Evolutionary conservation across 2,113 vertebrate species (phyloP).

Genomic region (Myiagra hebetior): DNA sequence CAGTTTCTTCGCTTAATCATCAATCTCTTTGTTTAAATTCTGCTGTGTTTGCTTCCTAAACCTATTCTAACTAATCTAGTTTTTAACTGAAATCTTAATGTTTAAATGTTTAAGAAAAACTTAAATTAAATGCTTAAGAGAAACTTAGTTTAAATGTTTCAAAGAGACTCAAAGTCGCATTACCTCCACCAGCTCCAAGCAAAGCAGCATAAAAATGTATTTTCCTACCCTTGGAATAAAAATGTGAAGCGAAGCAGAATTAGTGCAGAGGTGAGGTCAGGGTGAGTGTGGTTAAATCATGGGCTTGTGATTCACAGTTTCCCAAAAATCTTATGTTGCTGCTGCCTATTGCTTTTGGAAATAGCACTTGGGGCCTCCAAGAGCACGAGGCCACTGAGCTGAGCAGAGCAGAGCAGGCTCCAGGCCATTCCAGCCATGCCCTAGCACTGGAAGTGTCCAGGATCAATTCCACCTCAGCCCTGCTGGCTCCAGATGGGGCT

Average conservation of each 20-base stretch:
- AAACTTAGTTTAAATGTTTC: too few relatives aligned
- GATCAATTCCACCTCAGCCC: background rate
- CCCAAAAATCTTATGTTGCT: background rate
- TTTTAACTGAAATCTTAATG: too few relatives aligned
- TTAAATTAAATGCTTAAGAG: too few relatives aligned
- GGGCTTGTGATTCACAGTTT: slow-evolving; percentile 12
- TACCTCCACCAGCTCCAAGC: background rate
- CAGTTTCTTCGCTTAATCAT: too few relatives aligned
- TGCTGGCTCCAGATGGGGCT: background rate
- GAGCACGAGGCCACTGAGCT: background rate
- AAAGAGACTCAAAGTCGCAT: too few relatives aligned
- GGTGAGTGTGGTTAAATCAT: background rate
- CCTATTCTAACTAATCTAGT: too few relatives aligned
- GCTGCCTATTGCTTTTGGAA: background rate
- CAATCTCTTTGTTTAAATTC: too few relatives aligned
- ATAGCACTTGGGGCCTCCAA: background rate
- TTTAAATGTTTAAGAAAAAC: too few relatives aligned
- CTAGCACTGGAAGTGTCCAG: background rate
- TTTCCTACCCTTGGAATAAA: background rate
- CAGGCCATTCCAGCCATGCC: background rate
- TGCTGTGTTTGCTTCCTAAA: too few relatives aligned
- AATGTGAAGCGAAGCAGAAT: background rate
- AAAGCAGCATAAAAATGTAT: background rate
- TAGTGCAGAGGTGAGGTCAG: background rate
- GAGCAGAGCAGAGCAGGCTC: background rate